Conservation (phyloP, 2,113 vertebrate genomes). For the Cyphomyrus discorhynchus region DNA sequence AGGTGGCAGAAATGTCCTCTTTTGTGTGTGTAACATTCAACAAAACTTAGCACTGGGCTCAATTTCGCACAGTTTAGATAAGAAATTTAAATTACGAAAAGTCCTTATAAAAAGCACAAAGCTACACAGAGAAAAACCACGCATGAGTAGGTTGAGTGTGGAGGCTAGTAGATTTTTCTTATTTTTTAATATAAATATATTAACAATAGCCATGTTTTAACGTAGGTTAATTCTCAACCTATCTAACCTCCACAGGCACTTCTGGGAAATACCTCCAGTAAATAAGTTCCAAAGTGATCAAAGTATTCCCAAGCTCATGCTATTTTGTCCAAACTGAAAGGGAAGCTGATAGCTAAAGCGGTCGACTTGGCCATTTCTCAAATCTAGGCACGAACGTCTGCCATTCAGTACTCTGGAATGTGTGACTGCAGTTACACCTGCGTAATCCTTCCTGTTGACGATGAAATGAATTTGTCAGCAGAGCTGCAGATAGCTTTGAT, state of each 20-base stretch:
- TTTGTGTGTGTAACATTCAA: conserved; percentile 24
- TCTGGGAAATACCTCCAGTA: not conserved
- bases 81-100: not conserved
- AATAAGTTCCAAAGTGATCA: not conserved
- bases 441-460: conserved; percentile 54
- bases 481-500: conserved; percentile 45
- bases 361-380: conserved; percentile 51
- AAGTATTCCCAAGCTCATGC: conserved; percentile 23
- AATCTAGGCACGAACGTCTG: conserved; percentile 59
- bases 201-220: not conserved
- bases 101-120: not conserved
- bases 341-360: conserved; percentile 39
- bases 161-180: not conserved
- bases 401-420: conserved; percentile 61
- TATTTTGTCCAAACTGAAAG: conserved; percentile 24
- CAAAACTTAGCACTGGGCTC: not conserved
- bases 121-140: not conserved
- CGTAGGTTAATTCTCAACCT: not conserved
- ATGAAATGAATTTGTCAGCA: conserved; percentile 28
- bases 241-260: not conserved
- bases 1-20: conserved; percentile 50
- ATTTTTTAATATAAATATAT: not conserved
- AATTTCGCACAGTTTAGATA: not conserved
- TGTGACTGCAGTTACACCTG: conserved; percentile 32
- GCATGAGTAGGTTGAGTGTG: not conserved